Conservation (phyloP, 2,888 invertebrate genomes). For the Apodemia duryi region DNA sequence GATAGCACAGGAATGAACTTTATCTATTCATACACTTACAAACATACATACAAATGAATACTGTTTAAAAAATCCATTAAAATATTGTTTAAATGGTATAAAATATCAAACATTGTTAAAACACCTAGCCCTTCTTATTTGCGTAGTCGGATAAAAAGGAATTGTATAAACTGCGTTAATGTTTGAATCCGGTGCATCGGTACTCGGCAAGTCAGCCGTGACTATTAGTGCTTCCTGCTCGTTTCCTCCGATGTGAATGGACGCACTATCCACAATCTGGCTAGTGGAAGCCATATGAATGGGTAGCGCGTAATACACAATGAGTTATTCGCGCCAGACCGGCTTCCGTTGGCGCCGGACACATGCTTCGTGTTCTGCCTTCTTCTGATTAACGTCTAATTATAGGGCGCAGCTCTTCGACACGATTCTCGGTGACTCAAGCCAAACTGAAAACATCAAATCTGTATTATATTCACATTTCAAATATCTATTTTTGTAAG, state of each 20-base stretch:
- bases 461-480: not conserved
- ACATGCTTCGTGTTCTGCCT: constrained; percentile 60
- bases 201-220: constrained; percentile 43
- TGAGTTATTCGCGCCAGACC: constrained; percentile 68
- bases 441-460: constrained; percentile 33
- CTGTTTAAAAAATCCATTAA: no score
- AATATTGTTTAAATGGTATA: no score
- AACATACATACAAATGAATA: no score
- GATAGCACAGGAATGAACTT: no score
- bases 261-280: constrained; percentile 42
- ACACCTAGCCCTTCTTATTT: no score
- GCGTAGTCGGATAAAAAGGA: not conserved
- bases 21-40: no score
- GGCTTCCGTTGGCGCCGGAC: constrained; percentile 69
- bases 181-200: constrained; percentile 57
- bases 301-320: constrained; percentile 56
- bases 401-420: constrained; percentile 64
- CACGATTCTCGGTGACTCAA: constrained; percentile 51
- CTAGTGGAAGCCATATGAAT: constrained; percentile 58
- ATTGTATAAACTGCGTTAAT: not conserved
- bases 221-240: constrained; percentile 68
- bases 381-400: constrained; percentile 76
- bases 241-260: constrained; percentile 51
- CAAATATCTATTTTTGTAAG: not conserved
- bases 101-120: no score